Conservation (phyloP, 2,888 invertebrate genomes). For the Eucera pruinosa region DNA sequence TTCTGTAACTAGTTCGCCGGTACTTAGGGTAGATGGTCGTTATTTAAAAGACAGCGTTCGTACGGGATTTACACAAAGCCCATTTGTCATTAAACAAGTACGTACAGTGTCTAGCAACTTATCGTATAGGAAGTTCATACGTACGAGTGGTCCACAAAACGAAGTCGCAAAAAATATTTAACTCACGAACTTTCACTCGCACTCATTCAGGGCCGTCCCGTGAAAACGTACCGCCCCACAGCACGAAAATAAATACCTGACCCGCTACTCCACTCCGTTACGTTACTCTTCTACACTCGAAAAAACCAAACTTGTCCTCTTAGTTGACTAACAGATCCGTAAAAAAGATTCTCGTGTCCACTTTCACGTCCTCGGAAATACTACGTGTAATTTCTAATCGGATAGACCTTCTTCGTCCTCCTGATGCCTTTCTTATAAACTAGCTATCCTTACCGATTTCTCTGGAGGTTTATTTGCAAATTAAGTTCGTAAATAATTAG, state of each 20-base stretch:
- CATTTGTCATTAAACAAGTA: neutral
- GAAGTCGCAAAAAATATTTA: conserved; percentile 69
- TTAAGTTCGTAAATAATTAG: neutral
- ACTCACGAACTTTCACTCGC: conserved; percentile 75
- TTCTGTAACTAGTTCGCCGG: neutral
- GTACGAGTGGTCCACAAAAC: conserved; percentile 49
- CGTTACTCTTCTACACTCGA: neutral
- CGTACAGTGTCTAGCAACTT: conserved; percentile 23
- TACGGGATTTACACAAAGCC: neutral
- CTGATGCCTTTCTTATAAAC: neutral
- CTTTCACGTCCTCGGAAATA: conserved; percentile 55
- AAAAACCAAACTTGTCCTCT: conserved; percentile 7
- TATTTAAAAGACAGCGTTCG: neutral
- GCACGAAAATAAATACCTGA: conserved; percentile 33
- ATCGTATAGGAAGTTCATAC: conserved; percentile 52
- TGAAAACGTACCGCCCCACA: conserved; percentile 60
- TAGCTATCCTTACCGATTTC: neutral
- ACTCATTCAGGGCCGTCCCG: conserved; percentile 72
- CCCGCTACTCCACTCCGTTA: conserved; percentile 7
- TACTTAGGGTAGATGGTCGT: neutral
- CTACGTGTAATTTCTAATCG: conserved; percentile 34
- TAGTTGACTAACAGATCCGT: neutral
- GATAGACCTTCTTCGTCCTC: neutral
- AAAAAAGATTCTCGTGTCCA: conserved; percentile 45
- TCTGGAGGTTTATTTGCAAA: conserved; percentile 1